phyloP scores from a whole-genome alignment of 64 coral and sea anemone genomes.

The Dendrophyllia cribrosa region DNA sequence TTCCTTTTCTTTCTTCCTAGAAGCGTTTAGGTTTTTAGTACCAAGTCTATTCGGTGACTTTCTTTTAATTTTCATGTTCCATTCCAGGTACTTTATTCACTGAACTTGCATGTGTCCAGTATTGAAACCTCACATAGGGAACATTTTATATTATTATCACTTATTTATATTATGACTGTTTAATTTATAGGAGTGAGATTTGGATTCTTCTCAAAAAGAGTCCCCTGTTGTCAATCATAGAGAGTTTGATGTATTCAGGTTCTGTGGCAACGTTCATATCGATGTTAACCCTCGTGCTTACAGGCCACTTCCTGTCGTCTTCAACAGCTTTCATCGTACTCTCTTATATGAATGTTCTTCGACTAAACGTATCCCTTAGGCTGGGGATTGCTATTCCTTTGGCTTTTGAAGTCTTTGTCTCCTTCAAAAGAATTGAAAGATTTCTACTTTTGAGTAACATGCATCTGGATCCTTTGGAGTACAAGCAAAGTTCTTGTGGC shows the following conservation, averaged over 20 bases:
- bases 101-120: too few relatives aligned
- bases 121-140: too few relatives aligned
- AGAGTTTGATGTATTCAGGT: background rate
- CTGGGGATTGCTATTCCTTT: background rate
- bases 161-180: too few relatives aligned
- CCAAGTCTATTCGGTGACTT: too few relatives aligned
- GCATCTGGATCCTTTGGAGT: background rate
- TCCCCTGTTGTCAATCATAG: slow-evolving; percentile 17
- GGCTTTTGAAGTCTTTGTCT: background rate
- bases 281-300: background rate
- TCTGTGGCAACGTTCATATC: slow-evolving; percentile 1
- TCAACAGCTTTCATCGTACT: slow-evolving; percentile 44
- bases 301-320: background rate
- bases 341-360: slow-evolving; percentile 31
- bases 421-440: background rate
- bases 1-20: too few relatives aligned
- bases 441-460: slow-evolving; percentile 12
- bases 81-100: too few relatives aligned
- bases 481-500: background rate
- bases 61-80: too few relatives aligned
- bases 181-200: background rate
- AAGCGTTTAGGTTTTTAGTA: too few relatives aligned
- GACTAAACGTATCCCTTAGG: background rate
- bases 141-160: too few relatives aligned
- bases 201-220: slow-evolving; percentile 19